Base-by-base conservation (phyloP, 2,113 vertebrate species). In the Poicephalus gulielmi region DNA sequence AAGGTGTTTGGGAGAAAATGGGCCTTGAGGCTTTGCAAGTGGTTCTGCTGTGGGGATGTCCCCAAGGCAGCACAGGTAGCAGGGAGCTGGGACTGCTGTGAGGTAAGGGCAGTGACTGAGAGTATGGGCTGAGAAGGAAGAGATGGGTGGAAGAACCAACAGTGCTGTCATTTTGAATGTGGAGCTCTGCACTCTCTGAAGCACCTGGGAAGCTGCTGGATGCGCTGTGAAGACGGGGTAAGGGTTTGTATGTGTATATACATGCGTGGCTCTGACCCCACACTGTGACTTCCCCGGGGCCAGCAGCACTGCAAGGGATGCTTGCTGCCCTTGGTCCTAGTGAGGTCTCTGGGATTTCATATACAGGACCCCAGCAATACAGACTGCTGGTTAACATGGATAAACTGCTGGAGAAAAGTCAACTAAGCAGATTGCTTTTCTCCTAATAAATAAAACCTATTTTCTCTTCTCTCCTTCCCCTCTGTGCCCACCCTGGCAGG, bases 401-500 rank as follows among this genome's bases (percentile, higher is more conserved):
- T 73, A 28, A 77, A 41, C 59, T 53, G 17, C 49, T 86, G 52
- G 41, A 46, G 39, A 49, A 82, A 71, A 50, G 2, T 1, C 33
- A 73, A 15, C 35, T 33, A 52, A 33, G 63, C 2, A 0, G 7
- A 49, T 59, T 37, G 37, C 50, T 91, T 70, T 79, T 28, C 74
- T 77, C 67, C 11, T 50, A 49, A 62, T 55, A 59, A 94, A 17
- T 86, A 71, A 83, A 55, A 49, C 57, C 31, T 85, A 30, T 85
- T 44, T 81, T 63, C 68, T 96, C n/a, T 88, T 91, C 78, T 90
- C 35, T 85, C 44, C 7, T 62, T 60, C 10, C 37, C 19, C 77
- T 91, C 77, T 88, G 92, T 90, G 92, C 68, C 64, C 80, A 67
- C 69, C 66, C 80, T 93, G 53, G 73, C 95, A 97, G 97, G 83